These are phyloP conservation scores for Ranitomeya imitator DNA, from an alignment of 2,113 vertebrate species.

Conservation along the genomic window DNA sequence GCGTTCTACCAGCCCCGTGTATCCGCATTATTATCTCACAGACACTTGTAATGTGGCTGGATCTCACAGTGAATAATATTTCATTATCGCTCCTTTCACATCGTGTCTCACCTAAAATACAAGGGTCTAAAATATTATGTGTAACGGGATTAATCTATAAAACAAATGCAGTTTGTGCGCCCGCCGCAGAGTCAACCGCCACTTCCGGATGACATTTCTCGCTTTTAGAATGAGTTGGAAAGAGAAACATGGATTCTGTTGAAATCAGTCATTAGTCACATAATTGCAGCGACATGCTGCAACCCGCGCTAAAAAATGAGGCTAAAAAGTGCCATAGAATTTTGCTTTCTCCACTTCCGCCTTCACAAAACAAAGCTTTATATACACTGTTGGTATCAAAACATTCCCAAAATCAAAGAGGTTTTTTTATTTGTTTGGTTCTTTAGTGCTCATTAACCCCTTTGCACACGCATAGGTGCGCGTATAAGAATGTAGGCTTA, in stretches of 20 bases:
- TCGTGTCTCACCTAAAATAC: background rate
- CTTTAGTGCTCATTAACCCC: no score
- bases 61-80: conserved; percentile 20
- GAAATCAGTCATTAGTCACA: no score
- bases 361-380: no score
- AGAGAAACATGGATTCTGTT: background rate
- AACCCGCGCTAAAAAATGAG: no score
- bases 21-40: background rate
- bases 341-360: no score
- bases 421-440: no score
- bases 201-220: background rate
- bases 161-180: background rate
- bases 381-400: no score
- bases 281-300: no score
- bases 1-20: background rate
- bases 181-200: background rate
- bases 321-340: no score
- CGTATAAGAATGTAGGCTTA: no score
- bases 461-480: no score
- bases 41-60: background rate
- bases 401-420: no score
- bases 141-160: background rate
- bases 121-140: background rate
- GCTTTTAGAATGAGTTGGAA: background rate
- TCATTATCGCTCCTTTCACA: conserved; percentile 4